These are phyloP conservation scores for Sorex maritimensis DNA, from an alignment of 2,797 vertebrate genomes.

Conservation along the genomic window DNA sequence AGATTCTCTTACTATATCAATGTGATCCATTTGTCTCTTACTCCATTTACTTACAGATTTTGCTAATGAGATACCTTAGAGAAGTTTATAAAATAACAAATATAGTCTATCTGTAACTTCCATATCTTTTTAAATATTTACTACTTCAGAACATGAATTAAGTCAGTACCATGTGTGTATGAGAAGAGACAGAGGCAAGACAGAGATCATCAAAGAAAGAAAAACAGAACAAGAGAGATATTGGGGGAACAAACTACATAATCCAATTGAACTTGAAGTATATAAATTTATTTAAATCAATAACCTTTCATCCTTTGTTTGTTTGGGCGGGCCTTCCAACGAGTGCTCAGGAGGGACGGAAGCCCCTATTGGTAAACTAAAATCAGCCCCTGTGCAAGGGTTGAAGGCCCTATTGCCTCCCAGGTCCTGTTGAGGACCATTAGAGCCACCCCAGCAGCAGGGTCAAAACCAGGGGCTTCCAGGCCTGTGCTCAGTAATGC, in stretches of 20 bases:
- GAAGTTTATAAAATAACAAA: constrained; percentile 52
- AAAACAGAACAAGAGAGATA: neutral
- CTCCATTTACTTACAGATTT: constrained; percentile 16
- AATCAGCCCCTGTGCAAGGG: too few species aligned
- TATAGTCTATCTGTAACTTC: neutral
- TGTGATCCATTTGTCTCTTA: neutral
- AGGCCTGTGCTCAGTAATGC: too few species aligned
- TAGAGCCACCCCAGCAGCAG: too few species aligned
- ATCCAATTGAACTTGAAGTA: constrained; percentile 5
- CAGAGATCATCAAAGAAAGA: too few species aligned
- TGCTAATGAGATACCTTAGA: neutral
- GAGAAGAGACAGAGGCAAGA: too few species aligned
- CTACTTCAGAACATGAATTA: constrained; percentile 33
- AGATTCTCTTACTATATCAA: neutral
- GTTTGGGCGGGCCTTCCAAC: too few species aligned
- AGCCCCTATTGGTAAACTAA: too few species aligned
- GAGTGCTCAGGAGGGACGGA: too few species aligned
- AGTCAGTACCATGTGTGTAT: neutral
- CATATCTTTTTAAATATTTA: neutral
- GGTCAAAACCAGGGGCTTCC: too few species aligned
- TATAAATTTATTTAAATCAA: constrained; percentile 14
- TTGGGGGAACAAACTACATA: neutral
- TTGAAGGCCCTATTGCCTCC: too few species aligned
- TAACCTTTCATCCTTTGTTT: too few species aligned
- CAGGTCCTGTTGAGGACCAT: too few species aligned